phyloP scores from a whole-genome alignment of 2,888 invertebrate species.

The Aspidiotus destructor region DNA sequence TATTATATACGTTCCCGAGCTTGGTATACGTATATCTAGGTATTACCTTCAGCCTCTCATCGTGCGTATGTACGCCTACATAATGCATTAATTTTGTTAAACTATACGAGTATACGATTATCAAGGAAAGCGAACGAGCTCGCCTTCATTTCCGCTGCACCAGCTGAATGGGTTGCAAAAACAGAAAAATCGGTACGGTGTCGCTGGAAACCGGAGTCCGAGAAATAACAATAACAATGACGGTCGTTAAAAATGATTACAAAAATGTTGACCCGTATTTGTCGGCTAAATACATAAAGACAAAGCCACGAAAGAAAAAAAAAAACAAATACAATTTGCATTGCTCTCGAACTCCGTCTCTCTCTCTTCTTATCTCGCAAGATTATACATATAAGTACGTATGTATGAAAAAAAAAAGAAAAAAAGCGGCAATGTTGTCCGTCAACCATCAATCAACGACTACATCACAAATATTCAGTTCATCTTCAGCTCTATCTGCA shows the following conservation, averaged over 20 bases:
- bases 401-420: slow-evolving; percentile 13
- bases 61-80: neutral
- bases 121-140: slow-evolving; percentile 2
- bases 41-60: too few species aligned
- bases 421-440: slow-evolving; percentile 32
- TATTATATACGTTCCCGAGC: too few species aligned
- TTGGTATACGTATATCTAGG: too few species aligned
- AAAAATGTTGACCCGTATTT: slow-evolving; percentile 32
- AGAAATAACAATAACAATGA: slow-evolving; percentile 26
- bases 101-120: neutral
- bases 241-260: slow-evolving; percentile 32
- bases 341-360: slow-evolving; percentile 19
- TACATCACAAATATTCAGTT: slow-evolving; percentile 32
- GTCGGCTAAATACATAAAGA: slow-evolving; percentile 33
- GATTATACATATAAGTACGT: neutral
- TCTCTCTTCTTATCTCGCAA: slow-evolving; percentile 10
- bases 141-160: neutral
- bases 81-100: neutral
- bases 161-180: slow-evolving; percentile 5
- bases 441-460: slow-evolving; percentile 33
- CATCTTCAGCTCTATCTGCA: slow-evolving; percentile 27
- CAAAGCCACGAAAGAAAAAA: slow-evolving; percentile 22
- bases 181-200: slow-evolving; percentile 7
- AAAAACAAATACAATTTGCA: slow-evolving; percentile 33
- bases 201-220: slow-evolving; percentile 5